Evolutionary conservation across 2,113 vertebrate genomes (phyloP).

Genomic region (Megaceryle maxima): DNA sequence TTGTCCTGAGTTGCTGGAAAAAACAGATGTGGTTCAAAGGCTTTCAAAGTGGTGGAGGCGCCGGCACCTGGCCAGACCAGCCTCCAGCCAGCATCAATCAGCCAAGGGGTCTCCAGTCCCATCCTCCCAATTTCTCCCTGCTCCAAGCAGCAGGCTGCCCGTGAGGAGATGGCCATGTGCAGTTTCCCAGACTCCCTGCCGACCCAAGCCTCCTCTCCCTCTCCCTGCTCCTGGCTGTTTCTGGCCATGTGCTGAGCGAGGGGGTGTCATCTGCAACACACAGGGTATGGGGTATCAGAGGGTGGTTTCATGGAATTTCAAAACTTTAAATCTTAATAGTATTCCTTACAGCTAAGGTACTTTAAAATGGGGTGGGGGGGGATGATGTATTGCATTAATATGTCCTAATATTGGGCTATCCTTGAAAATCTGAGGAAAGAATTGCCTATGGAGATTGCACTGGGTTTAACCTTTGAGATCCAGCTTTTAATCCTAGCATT

Average conservation of each 20-base stretch:
- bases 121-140: not conserved
- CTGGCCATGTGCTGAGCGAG: not conserved
- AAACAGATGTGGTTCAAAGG: constrained; percentile 60
- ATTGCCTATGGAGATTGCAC: not conserved
- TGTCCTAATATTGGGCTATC: not conserved
- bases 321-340: not conserved
- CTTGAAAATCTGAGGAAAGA: not conserved
- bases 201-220: fast-evolving
- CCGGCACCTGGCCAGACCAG: not conserved
- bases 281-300: not conserved
- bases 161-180: fast-evolving
- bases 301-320: not conserved
- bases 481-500: not conserved
- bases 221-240: not conserved
- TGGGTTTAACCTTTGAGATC: not conserved
- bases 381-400: constrained; percentile 3
- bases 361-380: not conserved
- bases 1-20: not conserved
- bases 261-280: not conserved
- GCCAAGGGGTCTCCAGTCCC: not conserved
- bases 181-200: not conserved
- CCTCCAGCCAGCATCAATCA: constrained; percentile 24
- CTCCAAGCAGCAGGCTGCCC: not conserved
- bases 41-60: not conserved
- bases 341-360: not conserved